These are phyloP conservation scores for Temnothorax ravouxi DNA, from an alignment of 2,888 invertebrate species.

Conservation along the genomic window DNA sequence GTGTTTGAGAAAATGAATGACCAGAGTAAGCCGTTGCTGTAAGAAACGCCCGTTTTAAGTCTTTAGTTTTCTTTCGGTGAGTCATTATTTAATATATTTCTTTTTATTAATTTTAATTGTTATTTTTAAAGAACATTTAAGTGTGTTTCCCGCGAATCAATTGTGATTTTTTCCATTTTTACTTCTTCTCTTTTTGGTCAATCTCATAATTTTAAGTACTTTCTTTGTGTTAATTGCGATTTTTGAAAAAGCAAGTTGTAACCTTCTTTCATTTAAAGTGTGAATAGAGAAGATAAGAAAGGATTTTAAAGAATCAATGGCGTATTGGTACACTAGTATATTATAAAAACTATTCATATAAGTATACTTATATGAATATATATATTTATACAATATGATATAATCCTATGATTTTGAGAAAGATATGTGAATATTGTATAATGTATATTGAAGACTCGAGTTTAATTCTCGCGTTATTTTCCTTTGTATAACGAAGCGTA, in stretches of 20 bases:
- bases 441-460: neutral
- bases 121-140: neutral
- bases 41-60: neutral
- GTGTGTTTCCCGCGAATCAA: too few relatives aligned
- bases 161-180: neutral
- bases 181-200: neutral
- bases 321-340: neutral
- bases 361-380: too few relatives aligned
- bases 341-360: neutral
- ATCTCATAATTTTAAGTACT: neutral
- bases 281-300: neutral
- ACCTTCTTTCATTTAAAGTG: neutral
- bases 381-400: neutral
- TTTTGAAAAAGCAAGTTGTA: neutral
- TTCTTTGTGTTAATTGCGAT: neutral
- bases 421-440: neutral
- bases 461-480: slow-evolving; percentile 5
- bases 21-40: neutral
- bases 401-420: neutral
- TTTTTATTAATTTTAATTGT: neutral
- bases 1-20: neutral
- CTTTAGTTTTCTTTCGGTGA: neutral
- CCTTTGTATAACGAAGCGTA: slow-evolving; percentile 7
- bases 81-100: neutral
- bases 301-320: neutral